Evolutionary conservation across 2,113 vertebrate genomes (phyloP), one percentile per base, ranked within the genome.

Genomic region (Amphilophus citrinellus): DNA sequence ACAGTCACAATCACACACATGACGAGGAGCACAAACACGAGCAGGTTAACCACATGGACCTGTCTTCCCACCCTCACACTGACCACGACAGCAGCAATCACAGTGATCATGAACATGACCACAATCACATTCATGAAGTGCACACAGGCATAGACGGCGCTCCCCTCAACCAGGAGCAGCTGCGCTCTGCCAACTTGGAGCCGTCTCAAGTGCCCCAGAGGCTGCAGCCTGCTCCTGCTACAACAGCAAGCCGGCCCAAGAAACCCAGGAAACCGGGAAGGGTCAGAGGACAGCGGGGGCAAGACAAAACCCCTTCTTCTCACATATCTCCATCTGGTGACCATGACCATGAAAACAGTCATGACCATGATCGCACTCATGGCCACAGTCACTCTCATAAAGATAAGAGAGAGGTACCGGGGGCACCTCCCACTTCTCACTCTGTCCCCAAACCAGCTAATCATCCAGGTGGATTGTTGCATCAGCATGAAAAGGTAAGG

Each of bases 401-500:
- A 88, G 17, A 76, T 2, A 96, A 92, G 68, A 91, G 95, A 50
- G 94, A 95, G 73, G 93, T 90, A 3, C 77, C 91, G 7, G 93
- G 59, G 11, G 83, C 3, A 3, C 50, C 7, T 0, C 24, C 1
- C 0, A 8, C 17, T 9, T 11, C 61, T 92, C 0, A 84, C 76
- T 7, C 1, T 61, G 6, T 32, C 10, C 73, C 53, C 0, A 7
- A n/a, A 20, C 14, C 61, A 15, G 3, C 78, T 20, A 60, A 9
- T 30, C 93, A 95, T 76, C 39, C 80, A 24, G 83, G 79, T 24
- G 87, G 88, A 60, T 1, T 77, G 24, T 13, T 35, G 15, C 95
- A 96, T 61, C 95, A 95, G 76, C 96, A 96, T 2, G 95, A 96
- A 14, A 93, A 95, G 96, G 96, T 96, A 92, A 37, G 80, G 65